Evolutionary conservation across 1,140 invertebrate species (phyloP), one percentile per base, ranked within the genome.

Genomic region (Lucilia cuprina): DNA sequence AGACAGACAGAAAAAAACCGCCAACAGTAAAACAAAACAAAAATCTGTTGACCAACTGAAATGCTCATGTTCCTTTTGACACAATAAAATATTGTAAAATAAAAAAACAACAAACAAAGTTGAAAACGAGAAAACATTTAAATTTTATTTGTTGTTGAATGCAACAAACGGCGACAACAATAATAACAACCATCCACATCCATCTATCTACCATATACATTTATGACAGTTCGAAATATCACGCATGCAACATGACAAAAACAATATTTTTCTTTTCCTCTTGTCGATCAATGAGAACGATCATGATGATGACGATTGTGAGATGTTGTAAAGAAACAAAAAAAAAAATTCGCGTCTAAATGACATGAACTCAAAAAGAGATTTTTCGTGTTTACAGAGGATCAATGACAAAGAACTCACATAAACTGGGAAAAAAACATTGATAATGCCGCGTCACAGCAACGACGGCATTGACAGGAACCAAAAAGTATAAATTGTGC

Each of bases 301-400:
- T 70, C 5, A 70, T 70, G 65, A 21, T 70, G 65, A 70, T 21
- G 55, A n/a, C 55, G 55, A n/a, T 60, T 60, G n/a, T 60, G 55
- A 30, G 25, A 60, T 60, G 55, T 60, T 60, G 55, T 30, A 3
- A 30, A 30, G 25, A 30, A 30, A 30, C 25, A 30, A 30, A n/a
- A n/a, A n/a, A n/a, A 70, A 70, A 70, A 70, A 21, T 70, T 70
- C 65, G 65, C 65, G 19, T 70, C 12, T 70, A 70, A 21, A 70
- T 70, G 65, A 70, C 65, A 70, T 10, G 65, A 70, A 70, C 17
- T 14, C 17, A 14, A 19, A 19, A 70, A 70, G n/a, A 70, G 19
- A 25, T 70, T 70, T n/a, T 84, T 30, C 3, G 1, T 30, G 75
- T 84, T 84, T 84, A 55, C 75, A 25, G 17, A 84, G 83, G 83